Base-by-base conservation (phyloP, 1,140 invertebrate genomes). In the Zaprionus vittiger region DNA sequence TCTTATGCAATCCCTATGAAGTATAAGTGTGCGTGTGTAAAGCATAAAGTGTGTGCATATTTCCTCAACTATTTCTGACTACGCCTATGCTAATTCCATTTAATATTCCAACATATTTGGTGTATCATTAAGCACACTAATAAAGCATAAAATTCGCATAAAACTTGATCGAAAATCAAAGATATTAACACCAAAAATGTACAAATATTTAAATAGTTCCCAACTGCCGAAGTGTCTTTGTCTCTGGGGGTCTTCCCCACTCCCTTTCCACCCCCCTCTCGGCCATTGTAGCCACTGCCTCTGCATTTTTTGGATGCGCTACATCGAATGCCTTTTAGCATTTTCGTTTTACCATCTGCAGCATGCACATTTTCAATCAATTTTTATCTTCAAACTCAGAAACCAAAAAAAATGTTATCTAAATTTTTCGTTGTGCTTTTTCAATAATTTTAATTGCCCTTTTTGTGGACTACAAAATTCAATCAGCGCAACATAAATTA, bases 401-500 rank as follows among this genome's bases (percentile, higher is more conserved):
- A 56, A 44, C 28, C 52, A 62, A 7, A 31, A 38, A 65, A 26
- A 56, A 11, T 66, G 49, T 68, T 57, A 73, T 73, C 65, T 80
- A 63, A 70, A 71, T 76, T 81, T 87, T 47, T 73, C 64, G 37
- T 70, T 22, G 44, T 61, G 59, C 47, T 67, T 81, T 72, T 80
- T 83, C 74, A 76, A 79, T 84, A 89, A 87, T 89, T 84, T 89
- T 84, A 87, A 87, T 87, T 81, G 84, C 81, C 49, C 77, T 79
- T 77, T 81, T 86, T 79, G 79, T 79, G 63, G 70, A 81, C 81
- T 56, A 81, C 79, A 68, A 89, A 87, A 89, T 72, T 79, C 84
- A 87, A 87, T 87, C 78, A 84, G 81, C 28, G 81, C 78, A 68
- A 76, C 84, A 89, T 89, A 87, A 87, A 89, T 87, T 89, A 83